Evolutionary conservation across 2,888 invertebrate genomes (phyloP).

Genomic region (Dromius quadrimaculatus): DNA sequence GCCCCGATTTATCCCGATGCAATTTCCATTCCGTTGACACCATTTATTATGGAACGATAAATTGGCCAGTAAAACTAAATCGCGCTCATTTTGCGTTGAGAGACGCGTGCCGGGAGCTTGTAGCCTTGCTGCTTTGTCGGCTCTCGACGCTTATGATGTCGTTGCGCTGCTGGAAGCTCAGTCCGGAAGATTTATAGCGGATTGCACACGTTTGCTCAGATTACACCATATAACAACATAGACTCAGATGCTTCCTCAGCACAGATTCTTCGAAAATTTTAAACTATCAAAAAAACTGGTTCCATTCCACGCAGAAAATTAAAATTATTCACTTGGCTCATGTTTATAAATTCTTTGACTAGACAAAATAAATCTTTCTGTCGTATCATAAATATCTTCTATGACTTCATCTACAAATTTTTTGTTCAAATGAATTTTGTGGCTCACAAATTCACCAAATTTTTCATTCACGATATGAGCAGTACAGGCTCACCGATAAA

Average conservation of each 20-base stretch:
- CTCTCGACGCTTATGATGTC: conserved; percentile 44
- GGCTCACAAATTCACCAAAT: too few relatives aligned
- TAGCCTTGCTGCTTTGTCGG: conserved; percentile 4
- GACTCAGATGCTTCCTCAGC: background rate
- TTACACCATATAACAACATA: conserved; percentile 27
- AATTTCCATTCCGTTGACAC: conserved; percentile 42
- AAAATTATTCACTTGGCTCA: background rate
- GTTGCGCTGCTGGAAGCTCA: conserved; percentile 33
- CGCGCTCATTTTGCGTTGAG: conserved; percentile 33
- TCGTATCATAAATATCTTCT: conserved; percentile 3
- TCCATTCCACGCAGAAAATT: conserved; percentile 8
- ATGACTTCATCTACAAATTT: conserved; percentile 14
- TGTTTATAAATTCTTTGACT: conserved; percentile 5
- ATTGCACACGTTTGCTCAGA: conserved; percentile 37
- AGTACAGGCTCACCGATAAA: too few relatives aligned
- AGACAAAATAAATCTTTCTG: conserved; percentile 12
- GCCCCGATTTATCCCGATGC: conserved; percentile 35
- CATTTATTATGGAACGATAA: conserved; percentile 46
- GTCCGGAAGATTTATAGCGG: conserved; percentile 43
- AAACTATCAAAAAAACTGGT: conserved; percentile 15
- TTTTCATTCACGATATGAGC: too few relatives aligned
- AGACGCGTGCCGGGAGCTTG: conserved; percentile 17
- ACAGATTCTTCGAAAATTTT: conserved; percentile 8
- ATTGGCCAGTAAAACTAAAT: conserved; percentile 37
- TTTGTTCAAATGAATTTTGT: too few relatives aligned